Conservation (phyloP, 2,888 invertebrate genomes). For the Lepidocyrtinus sp. region DNA sequence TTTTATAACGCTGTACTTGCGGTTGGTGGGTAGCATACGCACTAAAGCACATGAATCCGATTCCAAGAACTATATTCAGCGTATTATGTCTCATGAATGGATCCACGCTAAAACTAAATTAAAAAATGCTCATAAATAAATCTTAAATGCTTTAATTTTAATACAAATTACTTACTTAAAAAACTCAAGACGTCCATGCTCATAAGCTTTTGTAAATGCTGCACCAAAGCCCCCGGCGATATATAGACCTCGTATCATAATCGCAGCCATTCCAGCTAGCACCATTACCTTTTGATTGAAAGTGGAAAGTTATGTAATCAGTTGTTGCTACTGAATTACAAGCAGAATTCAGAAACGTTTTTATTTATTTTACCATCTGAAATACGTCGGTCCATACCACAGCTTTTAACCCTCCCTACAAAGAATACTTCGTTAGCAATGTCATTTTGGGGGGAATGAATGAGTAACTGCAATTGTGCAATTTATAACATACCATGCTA, state of each 20-base stretch:
- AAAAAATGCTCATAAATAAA: background rate
- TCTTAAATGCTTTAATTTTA: background rate
- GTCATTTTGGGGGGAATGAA: background rate
- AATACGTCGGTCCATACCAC: conserved; percentile 65
- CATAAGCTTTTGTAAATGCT: conserved; percentile 71
- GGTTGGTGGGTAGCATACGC: conserved; percentile 66
- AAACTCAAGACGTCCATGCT: conserved; percentile 70
- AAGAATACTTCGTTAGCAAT: background rate
- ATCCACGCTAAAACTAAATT: conserved; percentile 51
- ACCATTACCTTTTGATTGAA: no score
- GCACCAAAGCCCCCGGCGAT: conserved; percentile 71
- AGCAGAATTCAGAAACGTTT: no score
- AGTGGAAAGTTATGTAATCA: no score
- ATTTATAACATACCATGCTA: conserved; percentile 71
- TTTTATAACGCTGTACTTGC: conserved; percentile 66
- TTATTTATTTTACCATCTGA: no score
- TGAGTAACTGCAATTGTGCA: background rate
- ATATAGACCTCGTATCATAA: conserved; percentile 71
- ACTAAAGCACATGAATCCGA: conserved; percentile 56
- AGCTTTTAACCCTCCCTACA: conserved; percentile 63
- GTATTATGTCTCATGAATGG: conserved; percentile 63
- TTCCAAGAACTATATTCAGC: conserved; percentile 60
- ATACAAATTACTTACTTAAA: conserved; percentile 61
- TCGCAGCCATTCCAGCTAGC: conserved; percentile 65
- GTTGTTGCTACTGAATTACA: no score